Evolutionary conservation across 2,113 vertebrate genomes (phyloP).

Genomic region (Varanus salvator): DNA sequence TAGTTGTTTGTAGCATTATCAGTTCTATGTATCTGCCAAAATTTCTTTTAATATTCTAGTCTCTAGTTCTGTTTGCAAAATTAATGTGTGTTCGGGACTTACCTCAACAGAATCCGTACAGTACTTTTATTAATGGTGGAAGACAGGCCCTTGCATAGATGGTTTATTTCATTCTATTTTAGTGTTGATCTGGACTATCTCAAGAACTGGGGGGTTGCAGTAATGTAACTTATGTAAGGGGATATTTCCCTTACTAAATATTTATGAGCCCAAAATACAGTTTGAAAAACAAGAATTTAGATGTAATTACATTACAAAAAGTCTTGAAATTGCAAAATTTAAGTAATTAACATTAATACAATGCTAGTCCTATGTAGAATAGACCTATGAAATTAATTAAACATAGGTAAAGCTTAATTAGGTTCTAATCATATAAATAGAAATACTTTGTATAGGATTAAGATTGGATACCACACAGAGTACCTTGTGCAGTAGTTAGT

Average conservation of each 20-base stretch:
- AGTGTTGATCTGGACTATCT: background rate
- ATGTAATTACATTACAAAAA: conserved; percentile 40
- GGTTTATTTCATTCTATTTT: background rate
- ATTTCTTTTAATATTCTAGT: background rate
- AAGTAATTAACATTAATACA: background rate
- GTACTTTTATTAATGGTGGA: conserved; percentile 51
- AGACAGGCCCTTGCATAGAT: conserved; percentile 16
- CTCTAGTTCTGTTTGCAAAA: conserved; percentile 36
- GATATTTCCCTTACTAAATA: conserved; percentile 16
- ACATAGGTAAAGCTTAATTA: no score
- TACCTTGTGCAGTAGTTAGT: conserved; percentile 12
- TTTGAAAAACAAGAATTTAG: conserved; percentile 19
- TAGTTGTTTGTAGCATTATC: background rate
- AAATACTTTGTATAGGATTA: no score
- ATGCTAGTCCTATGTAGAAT: background rate
- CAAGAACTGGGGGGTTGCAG: background rate
- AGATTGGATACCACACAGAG: background rate
- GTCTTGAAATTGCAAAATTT: conserved; percentile 17
- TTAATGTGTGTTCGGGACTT: conserved; percentile 63
- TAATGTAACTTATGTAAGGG: background rate
- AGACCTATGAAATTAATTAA: no score
- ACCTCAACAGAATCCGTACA: conserved; percentile 51
- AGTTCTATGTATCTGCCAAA: background rate
- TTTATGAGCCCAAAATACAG: conserved; percentile 22
- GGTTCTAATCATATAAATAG: no score